Evolutionary conservation across 2,113 vertebrate genomes (phyloP), one percentile per base, ranked within the genome.

Genomic region (Tachycineta bicolor): DNA sequence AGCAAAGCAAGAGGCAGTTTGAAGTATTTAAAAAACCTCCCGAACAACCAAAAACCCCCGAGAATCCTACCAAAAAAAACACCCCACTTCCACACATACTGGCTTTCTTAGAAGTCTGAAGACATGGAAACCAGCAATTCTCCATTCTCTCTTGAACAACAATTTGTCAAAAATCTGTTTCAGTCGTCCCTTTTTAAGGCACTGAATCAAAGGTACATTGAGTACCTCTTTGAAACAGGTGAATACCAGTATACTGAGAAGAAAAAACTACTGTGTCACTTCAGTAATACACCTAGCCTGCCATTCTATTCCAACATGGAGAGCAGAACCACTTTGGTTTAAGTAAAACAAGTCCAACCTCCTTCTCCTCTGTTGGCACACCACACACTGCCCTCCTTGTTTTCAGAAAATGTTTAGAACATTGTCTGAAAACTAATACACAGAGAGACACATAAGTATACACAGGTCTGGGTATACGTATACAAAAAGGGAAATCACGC

Each of bases 381-480:
- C 33, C 59, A 50, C 37, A 47, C 58, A 60, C 31, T 43, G 34
- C 19, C 22, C 25, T 43, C 3, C 1, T 2, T 46, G n/a, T 37
- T 87, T 73, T 47, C 70, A 79, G 65, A 87, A 43, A 94, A 86
- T 7, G 17, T 50, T 78, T 83, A 77, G 37, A 85, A 76, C 15
- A 7, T 26, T 37, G 31, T 44, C 49, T 89, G 46, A 90, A 83
- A 90, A 73, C 52, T 53, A 55, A 84, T 37, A 67, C 11, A 60
- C 28, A 49, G 1, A 34, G 3, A 79, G 20, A 90, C 5, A 71
- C 11, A 26, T 14, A 74, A 80, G 75, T 20, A 85, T 3, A 47
- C 12, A 31, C 0, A 37, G 12, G 0, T 25, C 12, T 76, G 6
- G 11, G 2, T 53, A 19, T 24, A 20, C 0, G 6, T 11, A 11